Evolutionary conservation across 2,113 vertebrate species (phyloP).

Genomic region (Crypturellus undulatus): DNA sequence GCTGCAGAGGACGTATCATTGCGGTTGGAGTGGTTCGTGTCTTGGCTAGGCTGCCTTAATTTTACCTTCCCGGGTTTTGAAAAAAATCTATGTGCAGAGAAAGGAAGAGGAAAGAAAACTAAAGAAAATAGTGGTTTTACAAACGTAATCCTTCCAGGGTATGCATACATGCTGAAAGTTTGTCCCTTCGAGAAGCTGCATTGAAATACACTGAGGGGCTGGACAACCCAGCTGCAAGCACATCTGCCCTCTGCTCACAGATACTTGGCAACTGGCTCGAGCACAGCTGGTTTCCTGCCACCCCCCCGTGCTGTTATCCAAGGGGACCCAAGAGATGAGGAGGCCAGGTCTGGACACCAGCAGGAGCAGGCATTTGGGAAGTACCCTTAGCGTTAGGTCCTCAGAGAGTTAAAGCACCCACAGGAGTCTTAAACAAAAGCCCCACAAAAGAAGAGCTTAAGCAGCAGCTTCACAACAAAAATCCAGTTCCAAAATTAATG

Average conservation of each 20-base stretch:
- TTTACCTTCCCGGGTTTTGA: background rate
- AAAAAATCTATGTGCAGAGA: background rate
- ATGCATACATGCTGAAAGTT: background rate
- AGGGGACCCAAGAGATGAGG: background rate
- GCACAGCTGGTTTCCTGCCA: too few relatives aligned
- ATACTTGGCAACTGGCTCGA: background rate
- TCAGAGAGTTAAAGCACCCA: background rate
- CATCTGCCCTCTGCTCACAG: accelerated
- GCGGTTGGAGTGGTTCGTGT: background rate
- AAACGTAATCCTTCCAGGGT: background rate
- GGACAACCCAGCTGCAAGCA: background rate
- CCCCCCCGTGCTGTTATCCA: background rate
- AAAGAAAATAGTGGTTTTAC: background rate
- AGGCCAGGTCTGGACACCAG: background rate
- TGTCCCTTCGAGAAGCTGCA: background rate
- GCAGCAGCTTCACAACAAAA: background rate
- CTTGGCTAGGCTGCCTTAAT: background rate
- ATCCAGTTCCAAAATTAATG: slow-evolving; percentile 24
- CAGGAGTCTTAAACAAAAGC: background rate
- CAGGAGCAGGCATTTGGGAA: background rate
- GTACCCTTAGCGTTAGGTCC: background rate
- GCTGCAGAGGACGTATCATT: background rate
- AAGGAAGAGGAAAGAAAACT: background rate
- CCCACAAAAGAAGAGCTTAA: background rate
- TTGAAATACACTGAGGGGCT: background rate